Base-by-base conservation (phyloP, 2,888 invertebrate genomes). In the Cheilosia urbana region DNA sequence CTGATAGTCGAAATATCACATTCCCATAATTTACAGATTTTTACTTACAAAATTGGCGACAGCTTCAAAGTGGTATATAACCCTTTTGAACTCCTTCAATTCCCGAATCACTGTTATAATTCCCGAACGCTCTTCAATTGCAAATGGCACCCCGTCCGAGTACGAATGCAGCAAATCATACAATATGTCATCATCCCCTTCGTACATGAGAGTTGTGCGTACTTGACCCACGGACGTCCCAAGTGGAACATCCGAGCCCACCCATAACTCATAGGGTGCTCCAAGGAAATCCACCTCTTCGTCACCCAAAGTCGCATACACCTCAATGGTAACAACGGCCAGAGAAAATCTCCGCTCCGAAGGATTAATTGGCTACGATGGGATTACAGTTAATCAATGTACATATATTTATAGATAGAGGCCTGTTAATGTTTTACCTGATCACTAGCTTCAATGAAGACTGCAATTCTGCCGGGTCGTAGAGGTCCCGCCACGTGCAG, bases 71-170 rank as follows among this genome's bases (percentile, higher is more conserved):
- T 96, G 95, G 89, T 96, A 98, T 45, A 94, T 91, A 3, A 94
- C 93, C 40, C 95, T 92, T 27, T 94, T 93, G 89, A 94, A 97
- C 88, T 95, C 95, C 0, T 94, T 93, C 51, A 97, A 92, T 79
- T 95, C 95, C 40, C 96, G 95, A 75, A 97, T 95, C 0, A 98
- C 96, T 1, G 97, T 97, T 58, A 98, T 97, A 0, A 96, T 96
- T 4, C 98, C 98, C 2, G 97, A 96, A 81, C 95, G 93, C 90
- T 97, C 97, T 93, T 97, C 97, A 27, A 98, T 96, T 4, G 96
- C 97, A 92, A 98, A 97, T 4, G 98, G 98, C n/a, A 97, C 97
- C 94, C 97, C 97, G 92, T 97, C 97, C 88, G 97, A 95, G 90
- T 97, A 97, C 87, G 96, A 95, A 91, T 97, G 97, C 65, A 97